Conservation (phyloP, 2,113 vertebrate genomes). For the Scomber colias region DNA sequence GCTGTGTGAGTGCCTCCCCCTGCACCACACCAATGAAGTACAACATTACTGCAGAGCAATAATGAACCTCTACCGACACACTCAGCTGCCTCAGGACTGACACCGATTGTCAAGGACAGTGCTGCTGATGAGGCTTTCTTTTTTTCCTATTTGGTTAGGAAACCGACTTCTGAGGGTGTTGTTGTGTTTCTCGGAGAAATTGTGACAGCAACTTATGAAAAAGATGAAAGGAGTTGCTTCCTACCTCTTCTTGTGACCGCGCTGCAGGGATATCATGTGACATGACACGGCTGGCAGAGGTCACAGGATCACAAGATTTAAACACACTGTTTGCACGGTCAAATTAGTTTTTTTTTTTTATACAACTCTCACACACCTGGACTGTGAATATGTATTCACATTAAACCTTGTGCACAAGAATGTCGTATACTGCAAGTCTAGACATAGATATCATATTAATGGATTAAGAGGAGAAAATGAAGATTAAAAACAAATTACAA, state of each 20-base stretch:
- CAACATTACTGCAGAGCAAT: constrained; percentile 50
- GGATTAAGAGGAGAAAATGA: neutral
- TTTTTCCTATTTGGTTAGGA: constrained; percentile 3
- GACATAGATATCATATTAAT: neutral
- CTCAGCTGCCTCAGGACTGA: constrained; percentile 48
- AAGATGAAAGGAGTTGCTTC: constrained; percentile 1
- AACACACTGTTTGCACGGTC: neutral
- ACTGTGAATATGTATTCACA: neutral
- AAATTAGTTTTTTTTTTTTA: constrained; percentile 18
- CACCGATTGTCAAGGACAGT: constrained; percentile 22
- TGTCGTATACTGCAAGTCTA: neutral
- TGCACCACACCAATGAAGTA: constrained; percentile 40
- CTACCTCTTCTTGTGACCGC: neutral
- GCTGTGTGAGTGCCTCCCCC: constrained; percentile 5
- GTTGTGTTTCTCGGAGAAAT: neutral
- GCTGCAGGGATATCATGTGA: constrained; percentile 18
- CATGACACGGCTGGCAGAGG: neutral
- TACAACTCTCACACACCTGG: neutral
- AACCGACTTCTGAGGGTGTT: constrained; percentile 21
- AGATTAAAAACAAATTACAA: too few relatives aligned
- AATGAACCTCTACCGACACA: constrained; percentile 48
- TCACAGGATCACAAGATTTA: constrained; percentile 1
- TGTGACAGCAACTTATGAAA: neutral
- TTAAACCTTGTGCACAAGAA: neutral
- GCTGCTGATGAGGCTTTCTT: constrained; percentile 14